These are phyloP conservation scores for Cirrhinus molitorella DNA, from an alignment of 2,797 vertebrate genomes.

Conservation along the genomic window DNA sequence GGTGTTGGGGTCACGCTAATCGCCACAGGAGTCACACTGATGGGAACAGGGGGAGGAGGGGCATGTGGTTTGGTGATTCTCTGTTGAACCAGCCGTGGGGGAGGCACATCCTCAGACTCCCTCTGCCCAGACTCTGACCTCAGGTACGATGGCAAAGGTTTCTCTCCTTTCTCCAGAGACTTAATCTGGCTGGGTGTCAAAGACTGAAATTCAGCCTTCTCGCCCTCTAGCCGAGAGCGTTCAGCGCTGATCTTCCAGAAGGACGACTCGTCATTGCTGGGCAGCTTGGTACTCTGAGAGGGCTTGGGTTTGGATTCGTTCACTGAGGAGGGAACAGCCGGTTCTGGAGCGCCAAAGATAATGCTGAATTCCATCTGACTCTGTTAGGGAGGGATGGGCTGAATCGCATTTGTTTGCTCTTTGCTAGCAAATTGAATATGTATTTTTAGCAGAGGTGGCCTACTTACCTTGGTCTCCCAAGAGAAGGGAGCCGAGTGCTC, in stretches of 20 bases:
- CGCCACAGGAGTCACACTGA: constrained; percentile 64
- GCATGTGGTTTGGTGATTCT: constrained; percentile 80
- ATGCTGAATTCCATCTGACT: constrained; percentile 97
- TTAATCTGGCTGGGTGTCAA: constrained; percentile 98
- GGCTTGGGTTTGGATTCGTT: constrained; percentile 80
- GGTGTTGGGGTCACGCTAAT: constrained; percentile 54
- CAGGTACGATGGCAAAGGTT: constrained; percentile 86
- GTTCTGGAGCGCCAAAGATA: constrained; percentile 80
- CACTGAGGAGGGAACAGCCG: constrained; percentile 65
- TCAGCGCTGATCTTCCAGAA: constrained; percentile 98
- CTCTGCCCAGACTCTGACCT: constrained; percentile 72
- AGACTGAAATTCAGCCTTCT: constrained; percentile 90
- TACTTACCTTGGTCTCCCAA: constrained; percentile 96
- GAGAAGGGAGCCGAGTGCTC: constrained; percentile 98
- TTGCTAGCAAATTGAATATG: background rate
- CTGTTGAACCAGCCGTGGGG: constrained; percentile 72
- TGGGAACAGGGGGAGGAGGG: constrained; percentile 58
- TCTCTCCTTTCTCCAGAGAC: constrained; percentile 96
- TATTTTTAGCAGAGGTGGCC: constrained; percentile 42
- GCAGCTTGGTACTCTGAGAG: constrained; percentile 73
- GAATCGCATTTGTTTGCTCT: constrained; percentile 6
- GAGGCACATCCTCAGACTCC: constrained; percentile 65
- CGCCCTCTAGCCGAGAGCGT: constrained; percentile 89
- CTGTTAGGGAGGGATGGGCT: constrained; percentile 67
- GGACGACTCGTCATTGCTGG: constrained; percentile 87